Base-by-base conservation (phyloP, 2,888 invertebrate species). In the Bugula neritina region DNA sequence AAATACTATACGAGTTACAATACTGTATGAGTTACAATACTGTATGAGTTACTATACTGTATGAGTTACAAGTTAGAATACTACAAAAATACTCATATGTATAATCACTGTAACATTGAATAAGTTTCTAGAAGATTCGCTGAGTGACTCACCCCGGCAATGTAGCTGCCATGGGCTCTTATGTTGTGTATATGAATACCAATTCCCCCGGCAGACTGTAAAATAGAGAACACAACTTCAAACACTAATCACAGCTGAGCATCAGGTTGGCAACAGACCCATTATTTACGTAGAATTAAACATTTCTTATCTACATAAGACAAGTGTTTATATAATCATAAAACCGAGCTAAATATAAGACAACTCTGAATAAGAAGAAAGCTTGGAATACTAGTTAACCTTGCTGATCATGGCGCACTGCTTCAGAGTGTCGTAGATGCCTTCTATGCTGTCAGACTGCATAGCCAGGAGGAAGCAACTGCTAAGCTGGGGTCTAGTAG, bases 121-220 rank as follows among this genome's bases (percentile, higher is more conserved):
- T n/a, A n/a, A n/a, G n/a, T n/a, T n/a, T n/a, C n/a, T n/a, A n/a
- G n/a, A n/a, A n/a, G n/a, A n/a, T n/a, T n/a, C n/a, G n/a, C n/a
- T n/a, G n/a, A n/a, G n/a, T n/a, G n/a, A 63, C 84, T 76, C 80
- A 85, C 85, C 75, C 97, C 96, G 72, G 91, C 91, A 78, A 98
- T 97, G 76, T 90, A 90, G 1, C 92, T 91, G 5, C 96, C 97
- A 77, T 90, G 92, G 0, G 94, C 92, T 78, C 98, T 87, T 76
- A 99, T 96, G 81, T 93, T 93, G 84, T 99, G 98, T 0, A 97
- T 90, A 85, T 95, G 96, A 0, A 99, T 85, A 0, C 99, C 99
- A 80, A 99, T 95, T 1, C 98, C 98, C 73, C 99, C 98, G 27
- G 97, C 98, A 34, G 91, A 91, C 63, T 63, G 63, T 23, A 57